Base-by-base conservation (phyloP, 2,888 invertebrate genomes). In the Tolmerus cingulatus region DNA sequence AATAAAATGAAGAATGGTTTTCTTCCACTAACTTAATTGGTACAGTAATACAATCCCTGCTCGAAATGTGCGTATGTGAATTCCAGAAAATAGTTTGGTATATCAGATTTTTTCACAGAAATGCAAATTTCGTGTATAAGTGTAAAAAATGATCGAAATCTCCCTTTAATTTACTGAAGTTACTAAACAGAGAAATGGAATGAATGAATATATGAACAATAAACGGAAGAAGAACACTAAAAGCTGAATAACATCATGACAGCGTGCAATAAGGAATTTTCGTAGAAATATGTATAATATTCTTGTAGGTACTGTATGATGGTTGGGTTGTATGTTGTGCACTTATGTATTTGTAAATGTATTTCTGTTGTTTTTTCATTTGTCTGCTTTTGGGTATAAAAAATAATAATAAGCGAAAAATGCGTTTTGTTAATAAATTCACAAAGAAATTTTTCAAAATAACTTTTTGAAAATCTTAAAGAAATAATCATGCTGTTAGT, bases 141-240 rank as follows among this genome's bases (percentile, higher is more conserved):
- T 66, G 23, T 66, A 66, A 66, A 66, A 66, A 16, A 27, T 66
- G 27, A 27, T 66, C 27, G 27, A 66, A 66, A 23, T 66, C 27
- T 87, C n/a, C 5, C 19, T 34, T 82, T 74, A 74, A 55, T 84
- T 66, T 66, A 23, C 19, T 55, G 12, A 66, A 74, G 14, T 40
- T 66, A 85, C 46, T 23, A 40, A 85, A 85, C 34, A 27, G 74
- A 43, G 27, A 43, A 74, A 74, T 74, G 40, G 43, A 74, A 85
- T 85, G 74, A 85, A 81, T 77, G 66, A 87, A 87, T 79, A 87
- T 79, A 87, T 74, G 81, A 81, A 81, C 37, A 81, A 81, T 16
- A 43, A 66, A 23, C n/a, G 5, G 9, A 87, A 81, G 74, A 79
- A 81, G 74, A 87, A 81, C 55, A 81, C 19, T 46, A 79, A 81